Base-by-base conservation (phyloP, 2,888 invertebrate genomes). In the Matsumyia berberina region DNA sequence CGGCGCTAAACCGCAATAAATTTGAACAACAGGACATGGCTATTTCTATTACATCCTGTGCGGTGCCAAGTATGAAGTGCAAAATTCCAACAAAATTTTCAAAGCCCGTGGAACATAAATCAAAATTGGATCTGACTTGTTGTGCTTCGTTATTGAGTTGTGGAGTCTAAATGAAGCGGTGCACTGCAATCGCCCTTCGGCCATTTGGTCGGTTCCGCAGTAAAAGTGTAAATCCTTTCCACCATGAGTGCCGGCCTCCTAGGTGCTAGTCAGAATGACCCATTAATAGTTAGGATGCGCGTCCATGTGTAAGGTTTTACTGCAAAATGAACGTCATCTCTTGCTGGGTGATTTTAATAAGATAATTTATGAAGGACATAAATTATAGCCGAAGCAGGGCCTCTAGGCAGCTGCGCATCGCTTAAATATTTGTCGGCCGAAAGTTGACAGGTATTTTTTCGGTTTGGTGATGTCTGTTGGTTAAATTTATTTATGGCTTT, bases 301-400 rank as follows among this genome's bases (percentile, higher is more conserved):
- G 44, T 42, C 39, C 44, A 42, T 53, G 73, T 44, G 73, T 53
- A 53, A 51, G 11, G 19, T 35, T 17, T 24, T 29, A 17, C 42
- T 53, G 72, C 49, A 51, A 73, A 53, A 19, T 39, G 39, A 37
- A 51, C 62, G 55, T 29, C 42, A 35, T 44, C n/a, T 2, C n/a
- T 42, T 15, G 35, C 24, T 55, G 62, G 44, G 35, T 44, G 64
- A 74, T 46, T 74, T 74, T 64, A 64, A 74, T 74, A 55, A 44
- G 55, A 35, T 44, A 15, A 74, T 74, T 74, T 74, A 74, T 46
- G 73, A 29, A 64, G 29, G 55, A 15, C 62, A 55, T 73, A 62
- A 62, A 73, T 73, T 44, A 73, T 15, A 9, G 35, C 7, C 44
- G 55, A 66, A 51, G 51, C 31, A 29, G 66, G 39, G 29, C 42